Base-by-base conservation (phyloP, 2,888 invertebrate species). In the Eupelmus urozonus region DNA sequence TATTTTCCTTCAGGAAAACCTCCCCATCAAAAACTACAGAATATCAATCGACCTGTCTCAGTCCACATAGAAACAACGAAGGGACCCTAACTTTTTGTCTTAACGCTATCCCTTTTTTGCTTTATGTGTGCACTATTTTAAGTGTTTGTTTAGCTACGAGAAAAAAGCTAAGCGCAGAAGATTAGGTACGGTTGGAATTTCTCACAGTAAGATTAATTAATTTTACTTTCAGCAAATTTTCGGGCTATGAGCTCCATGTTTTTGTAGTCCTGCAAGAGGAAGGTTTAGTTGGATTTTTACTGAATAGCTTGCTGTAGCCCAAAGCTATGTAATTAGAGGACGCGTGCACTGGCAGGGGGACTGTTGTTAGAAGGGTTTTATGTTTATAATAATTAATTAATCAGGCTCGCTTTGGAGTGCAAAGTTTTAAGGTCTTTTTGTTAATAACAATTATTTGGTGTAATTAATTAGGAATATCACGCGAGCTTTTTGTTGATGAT, bases 111-210 rank as follows among this genome's bases (percentile, higher is more conserved):
- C 20, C 34, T n/a, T 29, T 59, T 53, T 29, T 20, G 18, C 59
- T 62, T 49, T 55, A 13, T 18, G 18, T 27, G 34, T 49, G 55
- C 63, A 70, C 63, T 57, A 65, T 70, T 70, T 76, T 65, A 63
- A 65, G 63, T 71, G 59, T 69, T 71, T 66, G 27, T 76, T 76
- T 76, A 49, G 57, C 23, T n/a, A n/a, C n/a, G n/a, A n/a, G n/a
- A n/a, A 65, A n/a, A 25, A 67, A 34, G 13, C 16, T 51, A 55
- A 51, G 25, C 23, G 3, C 34, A 34, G 34, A n/a, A n/a, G n/a
- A 5, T 34, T 53, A 60, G 60, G 60, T 60, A 18, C 40, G 16
- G 40, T 18, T 9, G 16, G 11, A 51, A 11, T n/a, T 53, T 53
- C 65, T 34, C n/a, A 49, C 16, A 60, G 18, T 60, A 40, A 45